A percentile compares a stretch with the other conserved stretches of the same genome.
Conservation (phyloP, 2,888 invertebrate genomes). For the Dysmachus trigonus region DNA sequence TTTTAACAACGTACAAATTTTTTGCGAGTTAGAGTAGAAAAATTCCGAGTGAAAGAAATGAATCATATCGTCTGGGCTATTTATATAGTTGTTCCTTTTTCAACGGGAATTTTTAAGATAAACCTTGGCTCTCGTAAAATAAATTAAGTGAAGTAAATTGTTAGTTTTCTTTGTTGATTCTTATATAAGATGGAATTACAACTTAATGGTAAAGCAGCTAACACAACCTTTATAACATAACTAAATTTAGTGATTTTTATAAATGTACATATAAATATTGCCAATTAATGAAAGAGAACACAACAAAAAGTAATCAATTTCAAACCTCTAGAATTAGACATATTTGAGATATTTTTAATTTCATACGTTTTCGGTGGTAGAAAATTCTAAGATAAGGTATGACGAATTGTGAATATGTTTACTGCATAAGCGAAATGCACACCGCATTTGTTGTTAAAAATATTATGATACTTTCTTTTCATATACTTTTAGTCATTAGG, state of each 20-base stretch:
- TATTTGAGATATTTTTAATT: slow-evolving; percentile 38
- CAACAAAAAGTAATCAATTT: slow-evolving; percentile 34
- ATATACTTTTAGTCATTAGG: slow-evolving; percentile 26
- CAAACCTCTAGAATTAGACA: slow-evolving; percentile 35
- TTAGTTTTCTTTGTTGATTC: slow-evolving; percentile 43
- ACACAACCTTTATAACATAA: slow-evolving; percentile 38
- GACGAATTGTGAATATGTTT: slow-evolving; percentile 40
- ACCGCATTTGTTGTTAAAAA: slow-evolving; percentile 42
- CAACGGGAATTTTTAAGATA: slow-evolving; percentile 33
- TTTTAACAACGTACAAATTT: slow-evolving; percentile 43
- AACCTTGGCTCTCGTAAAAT: slow-evolving; percentile 35
- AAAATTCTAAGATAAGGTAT: slow-evolving; percentile 29
- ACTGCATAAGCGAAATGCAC: slow-evolving; percentile 29
- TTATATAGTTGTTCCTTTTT: slow-evolving; percentile 41
- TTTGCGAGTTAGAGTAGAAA: slow-evolving; percentile 40
- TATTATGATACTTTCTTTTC: slow-evolving; percentile 29
- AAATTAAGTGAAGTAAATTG: slow-evolving; percentile 39
- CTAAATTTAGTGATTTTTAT: slow-evolving; percentile 41
- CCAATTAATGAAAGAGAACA: slow-evolving; percentile 18
- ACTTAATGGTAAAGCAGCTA: slow-evolving; percentile 39
- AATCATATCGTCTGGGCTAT: slow-evolving; percentile 39
- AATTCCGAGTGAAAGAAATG: slow-evolving; percentile 26
- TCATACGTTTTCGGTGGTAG: slow-evolving; percentile 27
- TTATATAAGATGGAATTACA: slow-evolving; percentile 36
- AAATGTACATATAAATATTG: slow-evolving; percentile 43